Conservation (phyloP, 2,113 vertebrate genomes). For the Aviceda subcristata region DNA sequence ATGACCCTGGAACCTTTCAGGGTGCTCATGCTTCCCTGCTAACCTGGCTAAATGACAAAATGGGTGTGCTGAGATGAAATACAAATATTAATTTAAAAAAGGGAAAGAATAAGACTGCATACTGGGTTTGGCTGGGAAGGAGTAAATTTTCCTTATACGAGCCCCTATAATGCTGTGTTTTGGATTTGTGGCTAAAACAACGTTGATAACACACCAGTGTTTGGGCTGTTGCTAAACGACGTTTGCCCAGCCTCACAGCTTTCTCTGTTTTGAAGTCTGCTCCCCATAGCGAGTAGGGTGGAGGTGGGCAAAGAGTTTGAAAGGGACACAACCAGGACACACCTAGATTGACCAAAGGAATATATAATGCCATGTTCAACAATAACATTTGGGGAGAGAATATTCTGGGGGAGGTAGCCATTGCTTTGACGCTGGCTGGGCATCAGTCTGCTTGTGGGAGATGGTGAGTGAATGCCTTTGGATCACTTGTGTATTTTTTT, state of each 20-base stretch:
- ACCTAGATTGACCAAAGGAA: not conserved
- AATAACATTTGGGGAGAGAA: not conserved
- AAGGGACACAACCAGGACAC: not conserved
- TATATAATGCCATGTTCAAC: not conserved
- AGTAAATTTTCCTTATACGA: not conserved
- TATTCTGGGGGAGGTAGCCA: not conserved
- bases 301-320: not conserved
- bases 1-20: not conserved
- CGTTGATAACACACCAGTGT: not conserved
- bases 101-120: not conserved
- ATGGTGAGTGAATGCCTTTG: not conserved
- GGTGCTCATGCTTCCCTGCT: not conserved
- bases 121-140: not conserved
- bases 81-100: not conserved
- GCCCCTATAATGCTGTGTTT: not conserved
- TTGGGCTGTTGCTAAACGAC: not conserved
- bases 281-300: not conserved
- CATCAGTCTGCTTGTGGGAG: not conserved
- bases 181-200: not conserved
- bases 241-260: not conserved
- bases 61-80: not conserved
- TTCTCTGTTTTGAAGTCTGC: not conserved
- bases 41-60: not conserved
- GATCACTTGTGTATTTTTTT: not conserved
- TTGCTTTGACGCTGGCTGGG: not conserved